These are phyloP conservation scores for Drosophila athabasca DNA, from an alignment of 1,140 invertebrate genomes.

Conservation along the genomic window DNA sequence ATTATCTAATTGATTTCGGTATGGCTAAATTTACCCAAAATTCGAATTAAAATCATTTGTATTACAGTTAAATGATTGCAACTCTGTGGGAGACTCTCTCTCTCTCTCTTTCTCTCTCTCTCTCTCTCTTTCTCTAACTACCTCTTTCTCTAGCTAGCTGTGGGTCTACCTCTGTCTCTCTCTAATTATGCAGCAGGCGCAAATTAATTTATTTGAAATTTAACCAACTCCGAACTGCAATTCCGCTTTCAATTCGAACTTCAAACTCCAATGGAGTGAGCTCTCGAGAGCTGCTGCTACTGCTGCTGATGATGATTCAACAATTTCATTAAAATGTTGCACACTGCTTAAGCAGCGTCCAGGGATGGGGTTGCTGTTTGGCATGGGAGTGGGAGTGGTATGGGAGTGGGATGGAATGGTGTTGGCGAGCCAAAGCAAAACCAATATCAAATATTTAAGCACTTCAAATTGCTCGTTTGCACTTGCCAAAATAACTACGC, in stretches of 20 bases:
- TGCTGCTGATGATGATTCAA: constrained; percentile 44
- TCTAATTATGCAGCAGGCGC: constrained; percentile 44
- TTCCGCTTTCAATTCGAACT: constrained; percentile 1
- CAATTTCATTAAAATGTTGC: constrained; percentile 74
- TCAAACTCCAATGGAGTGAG: neutral
- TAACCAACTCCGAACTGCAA: constrained; percentile 9
- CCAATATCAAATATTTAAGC: constrained; percentile 81
- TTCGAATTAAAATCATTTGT: constrained; percentile 62
- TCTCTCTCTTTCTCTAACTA: neutral
- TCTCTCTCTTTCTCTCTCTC: too few species aligned
- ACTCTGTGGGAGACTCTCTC: too few species aligned
- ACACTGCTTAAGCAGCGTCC: constrained; percentile 28
- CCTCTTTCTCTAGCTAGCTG: neutral
- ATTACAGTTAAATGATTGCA: constrained; percentile 40
- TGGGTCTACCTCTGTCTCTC: neutral
- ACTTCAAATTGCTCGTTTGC: constrained; percentile 81
- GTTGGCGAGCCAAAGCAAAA: constrained; percentile 54
- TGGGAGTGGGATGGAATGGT: neutral
- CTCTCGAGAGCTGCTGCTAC: constrained; percentile 5
- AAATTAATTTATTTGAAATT: constrained; percentile 65
- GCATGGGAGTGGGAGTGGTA: neutral
- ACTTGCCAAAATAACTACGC: constrained; percentile 80
- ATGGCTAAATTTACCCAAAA: constrained; percentile 55
- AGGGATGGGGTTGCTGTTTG: neutral
- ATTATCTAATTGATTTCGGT: constrained; percentile 74